Percentiles rank a stretch among this genome's conserved stretches.
Evolutionary conservation across 2,113 vertebrate genomes (phyloP).

Genomic region (Sciurus niger): DNA sequence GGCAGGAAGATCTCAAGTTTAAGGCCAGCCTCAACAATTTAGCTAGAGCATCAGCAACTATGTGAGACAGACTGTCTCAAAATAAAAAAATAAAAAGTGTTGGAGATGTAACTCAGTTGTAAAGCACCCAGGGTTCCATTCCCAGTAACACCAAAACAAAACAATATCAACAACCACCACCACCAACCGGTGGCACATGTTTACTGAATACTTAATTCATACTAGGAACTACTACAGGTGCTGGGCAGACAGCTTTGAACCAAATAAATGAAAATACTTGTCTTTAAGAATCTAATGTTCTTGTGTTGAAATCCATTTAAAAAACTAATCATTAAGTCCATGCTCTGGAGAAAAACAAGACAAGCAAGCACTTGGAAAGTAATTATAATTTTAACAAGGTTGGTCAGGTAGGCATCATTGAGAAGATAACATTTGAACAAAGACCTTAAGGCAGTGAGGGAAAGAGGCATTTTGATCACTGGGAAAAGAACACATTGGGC

Average conservation of each 20-base stretch:
- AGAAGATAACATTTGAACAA: not conserved
- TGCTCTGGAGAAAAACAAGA: not conserved
- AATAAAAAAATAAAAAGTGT: no score
- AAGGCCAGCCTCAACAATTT: no score
- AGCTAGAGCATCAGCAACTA: no score
- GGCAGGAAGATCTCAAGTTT: no score
- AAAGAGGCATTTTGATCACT: accelerated
- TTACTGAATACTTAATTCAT: not conserved
- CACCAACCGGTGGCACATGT: no score
- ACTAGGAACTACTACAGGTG: not conserved
- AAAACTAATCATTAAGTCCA: not conserved
- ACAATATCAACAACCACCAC: no score
- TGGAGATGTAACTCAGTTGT: no score
- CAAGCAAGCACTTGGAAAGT: not conserved
- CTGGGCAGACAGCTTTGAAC: not conserved
- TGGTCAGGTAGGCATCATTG: not conserved
- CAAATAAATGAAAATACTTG: not conserved
- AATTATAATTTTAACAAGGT: not conserved
- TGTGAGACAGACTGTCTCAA: no score
- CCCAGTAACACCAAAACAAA: no score
- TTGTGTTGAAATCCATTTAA: not conserved
- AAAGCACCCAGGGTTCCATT: no score
- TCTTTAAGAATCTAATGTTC: not conserved
- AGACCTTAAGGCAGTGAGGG: not conserved
- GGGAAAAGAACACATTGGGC: not conserved